Conservation (phyloP, 2,888 invertebrate genomes). For the Plebejus melissa region DNA sequence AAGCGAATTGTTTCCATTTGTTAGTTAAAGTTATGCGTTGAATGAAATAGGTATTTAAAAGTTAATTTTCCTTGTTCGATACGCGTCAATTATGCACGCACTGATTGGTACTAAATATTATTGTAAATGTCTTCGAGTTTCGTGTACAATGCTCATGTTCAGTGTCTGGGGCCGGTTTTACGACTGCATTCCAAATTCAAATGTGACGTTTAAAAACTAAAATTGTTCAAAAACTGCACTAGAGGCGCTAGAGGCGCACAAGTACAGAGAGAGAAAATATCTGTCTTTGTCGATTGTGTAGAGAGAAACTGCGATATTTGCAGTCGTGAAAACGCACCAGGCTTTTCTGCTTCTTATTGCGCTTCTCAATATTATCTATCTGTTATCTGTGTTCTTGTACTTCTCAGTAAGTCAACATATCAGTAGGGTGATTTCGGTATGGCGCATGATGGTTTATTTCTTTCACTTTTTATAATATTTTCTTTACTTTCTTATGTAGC, state of each 20-base stretch:
- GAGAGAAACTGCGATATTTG: not conserved
- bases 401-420: conserved; percentile 67
- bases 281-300: not conserved
- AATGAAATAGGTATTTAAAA: conserved; percentile 51
- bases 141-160: conserved; percentile 32
- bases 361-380: conserved; percentile 42
- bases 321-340: not conserved
- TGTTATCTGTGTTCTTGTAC: conserved; percentile 36
- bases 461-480: conserved; percentile 35
- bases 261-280: not conserved
- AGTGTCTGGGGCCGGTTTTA: not conserved
- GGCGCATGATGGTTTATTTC: conserved; percentile 52
- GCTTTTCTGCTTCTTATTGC: conserved; percentile 52
- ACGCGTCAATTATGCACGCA: conserved; percentile 36
- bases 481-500: conserved; percentile 24
- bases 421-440: conserved; percentile 62
- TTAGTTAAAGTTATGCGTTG: conserved; percentile 78
- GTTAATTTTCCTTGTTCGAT: conserved; percentile 56
- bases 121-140: conserved; percentile 33
- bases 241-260: not conserved
- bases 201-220: not conserved
- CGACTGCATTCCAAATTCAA: not conserved
- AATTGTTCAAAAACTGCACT: not conserved
- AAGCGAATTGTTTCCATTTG: conserved; percentile 78
- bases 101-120: conserved; percentile 33